Evolutionary conservation across 2,888 invertebrate species (phyloP).

Genomic region (Microctonus aethiopoides): DNA sequence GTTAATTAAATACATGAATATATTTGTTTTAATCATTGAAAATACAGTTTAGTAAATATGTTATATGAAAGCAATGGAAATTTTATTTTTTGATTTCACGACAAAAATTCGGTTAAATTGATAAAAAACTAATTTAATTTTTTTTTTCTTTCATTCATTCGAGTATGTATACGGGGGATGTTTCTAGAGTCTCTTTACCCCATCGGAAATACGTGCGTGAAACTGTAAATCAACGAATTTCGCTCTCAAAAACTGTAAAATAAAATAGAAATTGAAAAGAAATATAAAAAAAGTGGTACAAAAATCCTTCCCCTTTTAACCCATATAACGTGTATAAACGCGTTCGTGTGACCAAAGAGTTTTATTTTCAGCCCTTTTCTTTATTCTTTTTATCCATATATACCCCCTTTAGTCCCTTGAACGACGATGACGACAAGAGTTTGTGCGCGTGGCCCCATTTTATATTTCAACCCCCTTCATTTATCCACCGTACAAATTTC

Average conservation of each 20-base stretch:
- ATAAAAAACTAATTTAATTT: background rate
- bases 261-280: slow-evolving; percentile 5
- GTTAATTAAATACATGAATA: too few relatives aligned
- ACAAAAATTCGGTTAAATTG: background rate
- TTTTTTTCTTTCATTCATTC: slow-evolving; percentile 21
- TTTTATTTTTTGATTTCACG: background rate
- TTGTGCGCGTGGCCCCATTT: slow-evolving; percentile 29
- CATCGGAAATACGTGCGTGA: slow-evolving; percentile 40
- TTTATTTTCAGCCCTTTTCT: background rate
- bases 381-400: background rate
- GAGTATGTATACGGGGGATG: background rate
- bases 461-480: slow-evolving; percentile 28
- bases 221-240: slow-evolving; percentile 48
- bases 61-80: background rate
- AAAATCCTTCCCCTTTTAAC: background rate
- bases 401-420: background rate
- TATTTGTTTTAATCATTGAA: too few relatives aligned
- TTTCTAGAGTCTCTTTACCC: background rate
- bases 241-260: slow-evolving; percentile 22
- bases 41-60: too few relatives aligned
- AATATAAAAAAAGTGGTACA: background rate
- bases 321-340: background rate
- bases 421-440: background rate
- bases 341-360: slow-evolving; percentile 2
- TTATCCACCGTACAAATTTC: slow-evolving; percentile 20